These are phyloP conservation scores for Rhinopomastus cyanomelas DNA, from an alignment of 2,113 vertebrate species.

Conservation along the genomic window DNA sequence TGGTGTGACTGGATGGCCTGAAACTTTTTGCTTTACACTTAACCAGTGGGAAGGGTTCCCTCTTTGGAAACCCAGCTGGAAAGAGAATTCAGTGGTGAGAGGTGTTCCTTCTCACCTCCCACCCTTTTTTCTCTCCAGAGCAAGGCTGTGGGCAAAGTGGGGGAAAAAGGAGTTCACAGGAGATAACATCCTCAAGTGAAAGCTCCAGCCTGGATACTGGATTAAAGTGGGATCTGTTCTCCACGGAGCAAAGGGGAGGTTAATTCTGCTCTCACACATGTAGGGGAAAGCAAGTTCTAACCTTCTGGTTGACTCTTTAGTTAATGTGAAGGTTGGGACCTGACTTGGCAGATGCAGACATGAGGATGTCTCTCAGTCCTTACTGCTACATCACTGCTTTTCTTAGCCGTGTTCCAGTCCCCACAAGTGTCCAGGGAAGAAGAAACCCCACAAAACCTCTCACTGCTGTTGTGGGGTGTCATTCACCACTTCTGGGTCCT, in stretches of 20 bases:
- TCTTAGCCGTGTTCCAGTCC: background rate
- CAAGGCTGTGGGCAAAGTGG: background rate
- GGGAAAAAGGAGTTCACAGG: background rate
- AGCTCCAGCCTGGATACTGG: background rate
- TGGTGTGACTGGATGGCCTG: background rate
- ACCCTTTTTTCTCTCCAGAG: background rate
- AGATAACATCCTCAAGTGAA: background rate
- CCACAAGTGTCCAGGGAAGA: too few relatives aligned
- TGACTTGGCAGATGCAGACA: background rate
- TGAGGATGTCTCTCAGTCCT: background rate
- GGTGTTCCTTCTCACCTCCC: constrained; percentile 27
- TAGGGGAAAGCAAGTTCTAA: background rate
- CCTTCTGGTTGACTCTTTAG: background rate
- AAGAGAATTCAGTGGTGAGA: background rate
- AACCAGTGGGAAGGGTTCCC: background rate
- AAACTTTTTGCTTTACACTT: background rate
- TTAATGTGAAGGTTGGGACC: background rate
- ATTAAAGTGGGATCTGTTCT: background rate
- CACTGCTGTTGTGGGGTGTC: background rate
- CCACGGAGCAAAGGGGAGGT: background rate
- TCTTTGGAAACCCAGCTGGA: background rate
- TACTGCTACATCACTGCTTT: background rate
- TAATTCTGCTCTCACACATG: background rate
- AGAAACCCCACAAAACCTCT: too few relatives aligned
- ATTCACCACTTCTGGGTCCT: background rate